These are phyloP conservation scores for Eupithecia abbreviata DNA, from an alignment of 2,888 invertebrate genomes.

Conservation along the genomic window DNA sequence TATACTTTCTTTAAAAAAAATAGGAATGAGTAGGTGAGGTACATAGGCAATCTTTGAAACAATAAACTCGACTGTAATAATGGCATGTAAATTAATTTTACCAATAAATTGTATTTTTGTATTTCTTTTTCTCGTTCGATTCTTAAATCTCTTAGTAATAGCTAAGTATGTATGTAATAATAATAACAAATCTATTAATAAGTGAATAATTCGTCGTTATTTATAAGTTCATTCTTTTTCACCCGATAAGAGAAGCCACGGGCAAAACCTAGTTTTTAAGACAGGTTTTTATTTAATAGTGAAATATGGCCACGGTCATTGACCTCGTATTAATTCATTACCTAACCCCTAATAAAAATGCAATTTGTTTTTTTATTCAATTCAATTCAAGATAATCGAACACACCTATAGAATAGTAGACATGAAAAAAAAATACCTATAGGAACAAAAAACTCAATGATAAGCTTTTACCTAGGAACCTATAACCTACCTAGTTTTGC, in stretches of 20 bases:
- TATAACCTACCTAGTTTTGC: too few relatives aligned
- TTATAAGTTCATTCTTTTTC: too few relatives aligned
- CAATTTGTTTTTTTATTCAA: neutral
- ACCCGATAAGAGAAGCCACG: too few relatives aligned
- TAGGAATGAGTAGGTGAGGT: neutral
- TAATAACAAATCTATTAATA: too few relatives aligned
- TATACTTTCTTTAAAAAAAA: neutral
- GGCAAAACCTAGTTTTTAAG: too few relatives aligned
- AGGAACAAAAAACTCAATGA: too few relatives aligned
- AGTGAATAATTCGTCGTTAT: too few relatives aligned
- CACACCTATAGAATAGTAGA: neutral
- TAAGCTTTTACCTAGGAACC: too few relatives aligned
- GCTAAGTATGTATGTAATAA: neutral
- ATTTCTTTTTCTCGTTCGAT: neutral
- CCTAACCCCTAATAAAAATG: neutral
- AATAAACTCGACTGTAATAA: neutral
- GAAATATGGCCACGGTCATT: neutral
- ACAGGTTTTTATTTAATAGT: neutral
- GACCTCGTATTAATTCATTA: neutral
- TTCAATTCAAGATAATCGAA: neutral
- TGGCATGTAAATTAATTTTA: too few relatives aligned
- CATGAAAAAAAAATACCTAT: too few relatives aligned
- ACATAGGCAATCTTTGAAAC: neutral
- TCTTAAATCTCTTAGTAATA: neutral
- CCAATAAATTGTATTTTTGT: too few relatives aligned